phyloP scores from a whole-genome alignment of 2,797 vertebrate genomes.

The Potorous gilbertii region DNA sequence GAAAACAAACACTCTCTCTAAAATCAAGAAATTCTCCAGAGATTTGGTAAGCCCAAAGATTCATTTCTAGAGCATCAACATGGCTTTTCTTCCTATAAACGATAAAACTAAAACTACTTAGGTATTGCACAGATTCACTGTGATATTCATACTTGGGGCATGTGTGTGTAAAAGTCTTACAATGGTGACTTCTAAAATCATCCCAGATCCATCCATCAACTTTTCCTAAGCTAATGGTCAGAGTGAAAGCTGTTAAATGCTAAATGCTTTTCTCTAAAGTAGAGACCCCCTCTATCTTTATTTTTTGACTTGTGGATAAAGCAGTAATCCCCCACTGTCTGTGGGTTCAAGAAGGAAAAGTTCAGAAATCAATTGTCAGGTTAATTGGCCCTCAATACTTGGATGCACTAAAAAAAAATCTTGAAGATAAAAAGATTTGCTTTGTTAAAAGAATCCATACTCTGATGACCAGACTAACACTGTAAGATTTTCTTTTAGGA shows the following conservation, averaged over 20 bases:
- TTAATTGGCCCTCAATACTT: not conserved
- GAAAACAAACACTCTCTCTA: not conserved
- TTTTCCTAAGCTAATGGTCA: not conserved
- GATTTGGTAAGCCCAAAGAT: not conserved
- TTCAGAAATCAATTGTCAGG: not conserved
- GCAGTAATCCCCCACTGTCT: not conserved
- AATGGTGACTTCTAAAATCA: not conserved
- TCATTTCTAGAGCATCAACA: not conserved
- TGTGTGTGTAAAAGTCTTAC: not conserved
- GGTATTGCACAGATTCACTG: not conserved
- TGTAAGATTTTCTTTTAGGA: not conserved
- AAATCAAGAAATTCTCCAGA: not conserved
- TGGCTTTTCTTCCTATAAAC: not conserved
- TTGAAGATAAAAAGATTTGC: not conserved
- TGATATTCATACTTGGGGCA: not conserved
- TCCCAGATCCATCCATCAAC: not conserved
- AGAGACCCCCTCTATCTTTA: not conserved
- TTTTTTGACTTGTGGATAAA: not conserved
- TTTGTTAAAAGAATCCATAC: not conserved
- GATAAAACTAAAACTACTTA: not conserved
- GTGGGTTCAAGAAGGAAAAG: not conserved
- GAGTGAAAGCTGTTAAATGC: not conserved
- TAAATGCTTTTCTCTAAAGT: not conserved
- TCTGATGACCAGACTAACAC: not conserved
- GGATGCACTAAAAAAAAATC: not conserved